Base-by-base conservation (phyloP, 2,888 invertebrate genomes). In the Protophormia terraenovae region DNA sequence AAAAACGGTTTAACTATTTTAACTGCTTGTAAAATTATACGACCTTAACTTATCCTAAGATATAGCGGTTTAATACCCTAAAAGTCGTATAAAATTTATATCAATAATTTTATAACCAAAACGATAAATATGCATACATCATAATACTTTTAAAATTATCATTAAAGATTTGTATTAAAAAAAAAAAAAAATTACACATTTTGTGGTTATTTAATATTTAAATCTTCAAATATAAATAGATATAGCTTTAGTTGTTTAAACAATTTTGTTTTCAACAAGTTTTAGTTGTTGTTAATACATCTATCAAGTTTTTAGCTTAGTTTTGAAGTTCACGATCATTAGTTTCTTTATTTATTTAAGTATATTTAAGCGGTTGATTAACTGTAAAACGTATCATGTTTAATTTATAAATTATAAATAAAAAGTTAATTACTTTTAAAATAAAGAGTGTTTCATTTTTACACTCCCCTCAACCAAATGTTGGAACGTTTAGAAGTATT, bases 311-410 rank as follows among this genome's bases (percentile, higher is more conserved):
- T 50, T 45, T 66, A 66, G 41, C 22, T 45, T n/a, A 41, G 24
- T 55, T 79, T 69, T 73, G 71, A 84, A 84, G 84, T 80, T 84
- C 84, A 79, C 55, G 84, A 84, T 45, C 75, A 76, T 29, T 72
- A 22, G n/a, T 47, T 79, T 35, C 16, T 19, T 62, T 78, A 62
- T 45, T 41, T 80, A 24, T 73, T 60, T 66, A 45, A 24, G 27
- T 45, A 66, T 19, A 32, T 53, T 71, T n/a, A 29, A 27, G 50
- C 32, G 64, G 41, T 38, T 53, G 22, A 32, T 64, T 66, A 79
- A 41, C 71, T 41, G 71, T 62, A 27, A n/a, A 71, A 79, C 29
- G 53, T 62, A 53, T 62, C 2, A 38, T 50, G 16, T 71, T 29
- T 45, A 16, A 29, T 41, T 41, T n/a, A n/a, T 41, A n/a, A 14